Conservation (phyloP, 2,113 vertebrate genomes). For the Bostrychus sinensis region DNA sequence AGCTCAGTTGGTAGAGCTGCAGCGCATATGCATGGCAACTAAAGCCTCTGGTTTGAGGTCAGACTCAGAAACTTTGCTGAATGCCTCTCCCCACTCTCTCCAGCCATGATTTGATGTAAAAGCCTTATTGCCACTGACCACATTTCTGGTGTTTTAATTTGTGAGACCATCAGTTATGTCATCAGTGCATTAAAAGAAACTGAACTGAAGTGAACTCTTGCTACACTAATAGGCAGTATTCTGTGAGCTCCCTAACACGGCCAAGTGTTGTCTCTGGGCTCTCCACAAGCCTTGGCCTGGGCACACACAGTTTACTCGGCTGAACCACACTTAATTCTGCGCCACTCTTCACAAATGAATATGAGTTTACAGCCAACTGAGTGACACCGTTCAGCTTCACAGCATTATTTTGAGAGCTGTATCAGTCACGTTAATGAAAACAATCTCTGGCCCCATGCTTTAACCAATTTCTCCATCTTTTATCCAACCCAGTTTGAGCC, state of each 20-base stretch:
- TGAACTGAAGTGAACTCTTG: not conserved
- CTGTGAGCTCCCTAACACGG: not conserved
- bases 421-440: conserved; percentile 12
- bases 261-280: conserved; percentile 32
- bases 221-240: not conserved
- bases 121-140: not conserved
- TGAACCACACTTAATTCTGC: conserved; percentile 10
- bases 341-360: not conserved
- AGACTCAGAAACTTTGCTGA: too few species aligned
- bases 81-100: too few species aligned
- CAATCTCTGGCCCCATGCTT: not conserved
- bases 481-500: not conserved
- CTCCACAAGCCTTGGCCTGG: not conserved
- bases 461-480: conserved; percentile 1
- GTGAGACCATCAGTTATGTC: too few species aligned
- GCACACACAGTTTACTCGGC: conserved; percentile 17
- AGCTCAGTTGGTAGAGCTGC: too few species aligned
- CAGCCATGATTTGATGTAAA: not conserved
- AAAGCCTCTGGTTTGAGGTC: not conserved
- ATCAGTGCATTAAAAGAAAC: too few species aligned
- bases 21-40: too few species aligned
- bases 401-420: not conserved
- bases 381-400: conserved; percentile 11
- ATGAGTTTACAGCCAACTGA: not conserved
- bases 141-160: not conserved